Evolutionary conservation across 2,113 vertebrate genomes (phyloP).

Genomic region (Mastomys coucha): DNA sequence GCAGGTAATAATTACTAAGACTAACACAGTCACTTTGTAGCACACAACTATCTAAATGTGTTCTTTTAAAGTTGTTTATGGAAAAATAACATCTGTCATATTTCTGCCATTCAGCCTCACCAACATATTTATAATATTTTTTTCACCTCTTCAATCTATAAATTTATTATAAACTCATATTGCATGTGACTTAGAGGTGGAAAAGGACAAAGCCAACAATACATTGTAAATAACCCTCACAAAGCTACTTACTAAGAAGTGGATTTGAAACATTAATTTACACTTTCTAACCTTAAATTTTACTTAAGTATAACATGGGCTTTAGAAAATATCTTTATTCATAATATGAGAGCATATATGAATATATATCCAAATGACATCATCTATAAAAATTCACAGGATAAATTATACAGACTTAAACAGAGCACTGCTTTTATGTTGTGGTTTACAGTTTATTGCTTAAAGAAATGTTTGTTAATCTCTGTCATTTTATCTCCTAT

Average conservation of each 20-base stretch:
- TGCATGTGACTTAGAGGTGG: neutral
- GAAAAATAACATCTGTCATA: neutral
- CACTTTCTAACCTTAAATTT: neutral
- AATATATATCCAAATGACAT: neutral
- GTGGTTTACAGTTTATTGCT: neutral
- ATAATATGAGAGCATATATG: neutral
- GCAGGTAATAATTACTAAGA: neutral
- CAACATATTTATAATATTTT: neutral
- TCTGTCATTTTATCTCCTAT: neutral
- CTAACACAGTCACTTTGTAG: neutral
- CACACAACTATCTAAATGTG: neutral
- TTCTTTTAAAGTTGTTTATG: neutral
- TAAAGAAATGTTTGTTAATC: neutral
- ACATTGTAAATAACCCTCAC: neutral
- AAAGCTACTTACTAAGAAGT: neutral
- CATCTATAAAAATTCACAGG: neutral
- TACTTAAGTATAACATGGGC: neutral
- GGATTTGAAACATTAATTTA: neutral
- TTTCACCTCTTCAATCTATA: neutral
- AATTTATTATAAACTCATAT: neutral
- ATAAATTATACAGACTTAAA: neutral
- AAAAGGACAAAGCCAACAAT: too few species aligned
- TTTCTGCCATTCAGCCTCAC: neutral
- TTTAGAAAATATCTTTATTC: constrained; percentile 3
- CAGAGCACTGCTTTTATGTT: neutral